These are phyloP conservation scores for Drosophila melanogaster DNA, from an alignment of 1,140 invertebrate genomes.

Conservation along the genomic window Release_6_plus_ISO1_MT NT_033779.5:14591501-14592000, in stretches of 20 bases:
- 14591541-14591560: conserved; percentile 78
- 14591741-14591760: conserved; percentile 28
- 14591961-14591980: too few relatives aligned
- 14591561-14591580: conserved; percentile 66
- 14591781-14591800: conserved; percentile 33
- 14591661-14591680: conserved; percentile 78
- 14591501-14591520: not conserved
- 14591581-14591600: conserved; percentile 73
- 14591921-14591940: too few relatives aligned
- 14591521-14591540: conserved; percentile 24
- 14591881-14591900: not conserved
- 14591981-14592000: not conserved
- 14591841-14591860: not conserved
- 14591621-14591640: conserved; percentile 58
- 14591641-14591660: conserved; percentile 27
- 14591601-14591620: conserved; percentile 60
- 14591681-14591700: conserved; percentile 72
- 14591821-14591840: conserved; percentile 45
- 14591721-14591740: conserved; percentile 38
- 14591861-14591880: not conserved
- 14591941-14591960: too few relatives aligned
- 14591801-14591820: conserved; percentile 22
- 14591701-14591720: conserved; percentile 62
- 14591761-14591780: conserved; percentile 58
- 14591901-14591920: too few relatives aligned